Percentiles rank a stretch among this genome's conserved stretches.
phyloP scores from a whole-genome alignment of 2,797 vertebrate genomes.

The Melanotaenia trifasciata region DNA sequence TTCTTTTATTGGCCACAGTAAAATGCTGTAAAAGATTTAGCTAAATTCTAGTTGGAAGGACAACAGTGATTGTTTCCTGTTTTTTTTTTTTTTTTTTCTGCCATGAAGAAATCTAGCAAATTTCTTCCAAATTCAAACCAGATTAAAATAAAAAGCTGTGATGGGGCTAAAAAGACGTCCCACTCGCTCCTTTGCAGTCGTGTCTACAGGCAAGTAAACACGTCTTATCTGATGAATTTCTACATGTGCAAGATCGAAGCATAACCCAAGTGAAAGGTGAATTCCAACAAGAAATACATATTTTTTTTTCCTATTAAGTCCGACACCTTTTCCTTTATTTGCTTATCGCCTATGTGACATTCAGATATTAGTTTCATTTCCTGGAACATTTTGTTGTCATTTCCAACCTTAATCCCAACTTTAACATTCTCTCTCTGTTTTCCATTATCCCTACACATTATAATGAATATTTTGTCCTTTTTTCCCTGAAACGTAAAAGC shows the following conservation, averaged over 20 bases:
- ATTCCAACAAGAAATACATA: background rate
- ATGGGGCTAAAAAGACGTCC: background rate
- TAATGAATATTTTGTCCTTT: too few species aligned
- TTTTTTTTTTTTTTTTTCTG: constrained; percentile 21
- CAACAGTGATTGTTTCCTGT: constrained; percentile 22
- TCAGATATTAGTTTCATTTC: too few species aligned
- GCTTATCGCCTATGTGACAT: too few species aligned
- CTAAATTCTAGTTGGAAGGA: constrained; percentile 49
- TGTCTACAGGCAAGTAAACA: constrained; percentile 13
- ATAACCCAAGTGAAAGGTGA: background rate
- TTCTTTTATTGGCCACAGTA: constrained; percentile 28
- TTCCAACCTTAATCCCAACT: too few species aligned
- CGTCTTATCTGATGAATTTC: background rate
- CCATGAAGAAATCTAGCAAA: constrained; percentile 33
- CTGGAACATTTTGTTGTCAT: too few species aligned
- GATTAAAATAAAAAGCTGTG: constrained; percentile 26
- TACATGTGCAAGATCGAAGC: background rate
- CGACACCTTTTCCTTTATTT: too few species aligned
- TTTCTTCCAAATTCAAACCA: constrained; percentile 23
- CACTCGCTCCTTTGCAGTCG: background rate
- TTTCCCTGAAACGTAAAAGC: too few species aligned
- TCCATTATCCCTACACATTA: too few species aligned
- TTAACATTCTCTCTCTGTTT: too few species aligned
- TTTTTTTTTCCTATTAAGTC: background rate
- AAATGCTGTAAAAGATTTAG: constrained; percentile 36